These are phyloP conservation scores for Cyphomyrus plagiostoma DNA, from an alignment of 2,113 vertebrate species.

Conservation along the genomic window DNA sequence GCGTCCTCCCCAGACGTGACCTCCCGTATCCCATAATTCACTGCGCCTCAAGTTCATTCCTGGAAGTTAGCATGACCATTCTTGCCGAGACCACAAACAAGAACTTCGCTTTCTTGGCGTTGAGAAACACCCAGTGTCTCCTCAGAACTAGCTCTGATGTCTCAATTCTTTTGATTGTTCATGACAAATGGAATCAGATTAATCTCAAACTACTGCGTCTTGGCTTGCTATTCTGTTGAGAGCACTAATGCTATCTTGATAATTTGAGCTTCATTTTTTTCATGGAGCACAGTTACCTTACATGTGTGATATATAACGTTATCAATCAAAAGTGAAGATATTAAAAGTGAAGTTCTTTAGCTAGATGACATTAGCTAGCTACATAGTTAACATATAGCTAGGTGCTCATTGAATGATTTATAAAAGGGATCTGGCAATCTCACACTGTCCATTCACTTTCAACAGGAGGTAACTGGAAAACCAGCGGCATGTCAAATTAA, in stretches of 20 bases:
- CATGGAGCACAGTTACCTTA: neutral
- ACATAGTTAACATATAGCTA: neutral
- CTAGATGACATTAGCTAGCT: neutral
- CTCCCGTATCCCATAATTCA: neutral
- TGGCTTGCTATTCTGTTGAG: neutral
- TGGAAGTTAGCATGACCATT: neutral
- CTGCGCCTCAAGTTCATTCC: neutral
- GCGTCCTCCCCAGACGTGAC: neutral
- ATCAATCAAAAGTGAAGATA: neutral
- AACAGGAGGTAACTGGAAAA: neutral
- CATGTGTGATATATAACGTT: neutral
- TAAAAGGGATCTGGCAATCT: neutral
- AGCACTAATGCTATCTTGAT: neutral
- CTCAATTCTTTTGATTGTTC: neutral
- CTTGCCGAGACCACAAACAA: neutral
- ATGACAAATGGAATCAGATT: neutral
- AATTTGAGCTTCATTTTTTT: neutral
- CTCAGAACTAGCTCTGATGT: neutral
- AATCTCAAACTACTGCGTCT: neutral
- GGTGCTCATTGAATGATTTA: neutral
- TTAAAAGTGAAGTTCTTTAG: neutral
- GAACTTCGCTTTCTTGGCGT: neutral
- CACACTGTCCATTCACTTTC: neutral
- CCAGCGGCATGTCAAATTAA: neutral
- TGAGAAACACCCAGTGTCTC: neutral